Percentiles rank a stretch among this genome's conserved stretches.
These are phyloP conservation scores for Drosophila nikananu DNA, from an alignment of 1,140 invertebrate genomes.

Conservation along the genomic window DNA sequence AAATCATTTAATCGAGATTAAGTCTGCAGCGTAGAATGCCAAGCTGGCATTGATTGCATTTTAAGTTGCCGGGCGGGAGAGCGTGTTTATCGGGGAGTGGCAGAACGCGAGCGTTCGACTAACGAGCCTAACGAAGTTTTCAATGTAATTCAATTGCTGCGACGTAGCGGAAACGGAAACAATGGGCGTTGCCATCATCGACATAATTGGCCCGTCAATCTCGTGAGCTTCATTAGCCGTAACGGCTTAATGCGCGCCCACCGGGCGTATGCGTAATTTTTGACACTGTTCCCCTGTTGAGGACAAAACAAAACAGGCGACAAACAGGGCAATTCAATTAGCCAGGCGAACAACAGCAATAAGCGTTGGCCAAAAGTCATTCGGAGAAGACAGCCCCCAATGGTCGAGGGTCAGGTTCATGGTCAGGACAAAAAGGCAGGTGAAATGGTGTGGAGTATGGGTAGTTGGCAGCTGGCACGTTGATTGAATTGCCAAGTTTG, in stretches of 20 bases:
- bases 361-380: conserved; percentile 27
- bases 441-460: conserved; percentile 3
- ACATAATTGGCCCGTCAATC: conserved; percentile 50
- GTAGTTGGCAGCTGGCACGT: conserved; percentile 31
- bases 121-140: conserved; percentile 74
- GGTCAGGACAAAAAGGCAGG: conserved; percentile 10
- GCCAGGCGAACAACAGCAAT: conserved; percentile 29
- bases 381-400: conserved; percentile 1
- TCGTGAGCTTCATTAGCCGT: conserved; percentile 65
- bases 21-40: conserved; percentile 15
- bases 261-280: conserved; percentile 57
- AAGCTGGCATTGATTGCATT: conserved; percentile 69
- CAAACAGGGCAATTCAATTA: conserved; percentile 56
- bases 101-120: conserved; percentile 14
- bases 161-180: conserved; percentile 44
- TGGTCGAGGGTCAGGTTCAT: conserved; percentile 39
- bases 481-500: conserved; percentile 72
- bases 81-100: conserved; percentile 53
- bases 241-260: conserved; percentile 47
- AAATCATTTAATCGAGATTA: conserved; percentile 45
- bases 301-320: conserved; percentile 8
- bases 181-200: conserved; percentile 52
- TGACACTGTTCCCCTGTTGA: conserved; percentile 14
- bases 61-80: conserved; percentile 61
- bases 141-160: conserved; percentile 72